A percentile compares a stretch with the other conserved stretches of the same genome.
Conservation (phyloP, 2,888 invertebrate genomes). For the Drosophila ustulata region DNA sequence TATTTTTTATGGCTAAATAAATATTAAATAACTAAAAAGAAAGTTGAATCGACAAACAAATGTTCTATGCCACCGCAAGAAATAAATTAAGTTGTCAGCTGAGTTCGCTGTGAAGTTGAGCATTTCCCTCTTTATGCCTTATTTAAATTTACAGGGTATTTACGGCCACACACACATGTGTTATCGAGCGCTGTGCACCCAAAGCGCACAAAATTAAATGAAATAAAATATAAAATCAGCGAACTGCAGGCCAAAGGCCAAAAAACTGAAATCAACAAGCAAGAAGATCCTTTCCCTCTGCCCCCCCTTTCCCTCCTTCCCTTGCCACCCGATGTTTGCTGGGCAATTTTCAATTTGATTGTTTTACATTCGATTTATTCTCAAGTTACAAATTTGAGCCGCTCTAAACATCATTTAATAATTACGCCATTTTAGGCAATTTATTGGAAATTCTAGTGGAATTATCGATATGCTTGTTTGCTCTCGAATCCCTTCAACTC, state of each 20-base stretch:
- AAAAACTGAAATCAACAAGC: slow-evolving; percentile 24
- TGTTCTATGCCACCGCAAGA: no score
- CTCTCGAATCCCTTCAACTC: neutral
- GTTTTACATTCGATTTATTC: slow-evolving; percentile 29
- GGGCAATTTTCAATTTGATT: slow-evolving; percentile 15
- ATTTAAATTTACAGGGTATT: slow-evolving; percentile 6
- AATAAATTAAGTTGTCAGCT: no score
- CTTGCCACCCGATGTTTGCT: neutral
- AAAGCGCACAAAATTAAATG: slow-evolving; percentile 66
- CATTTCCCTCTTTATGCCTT: no score
- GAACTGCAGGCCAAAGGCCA: slow-evolving; percentile 23
- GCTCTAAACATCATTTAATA: slow-evolving; percentile 6
- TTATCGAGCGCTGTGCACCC: slow-evolving; percentile 1
- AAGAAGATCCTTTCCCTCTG: neutral
- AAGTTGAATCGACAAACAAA: no score
- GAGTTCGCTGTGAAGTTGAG: no score
- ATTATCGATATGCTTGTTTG: slow-evolving; percentile 11
- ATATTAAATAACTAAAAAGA: no score
- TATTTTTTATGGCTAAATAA: no score
- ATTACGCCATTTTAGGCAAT: neutral
- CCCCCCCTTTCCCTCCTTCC: neutral
- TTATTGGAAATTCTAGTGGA: slow-evolving; percentile 8
- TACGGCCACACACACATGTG: neutral
- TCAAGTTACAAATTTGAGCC: slow-evolving; percentile 2
- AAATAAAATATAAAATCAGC: slow-evolving; percentile 64